These are phyloP conservation scores for Cossypha polioptera DNA, from an alignment of 2,797 vertebrate species.

Conservation along the genomic window DNA sequence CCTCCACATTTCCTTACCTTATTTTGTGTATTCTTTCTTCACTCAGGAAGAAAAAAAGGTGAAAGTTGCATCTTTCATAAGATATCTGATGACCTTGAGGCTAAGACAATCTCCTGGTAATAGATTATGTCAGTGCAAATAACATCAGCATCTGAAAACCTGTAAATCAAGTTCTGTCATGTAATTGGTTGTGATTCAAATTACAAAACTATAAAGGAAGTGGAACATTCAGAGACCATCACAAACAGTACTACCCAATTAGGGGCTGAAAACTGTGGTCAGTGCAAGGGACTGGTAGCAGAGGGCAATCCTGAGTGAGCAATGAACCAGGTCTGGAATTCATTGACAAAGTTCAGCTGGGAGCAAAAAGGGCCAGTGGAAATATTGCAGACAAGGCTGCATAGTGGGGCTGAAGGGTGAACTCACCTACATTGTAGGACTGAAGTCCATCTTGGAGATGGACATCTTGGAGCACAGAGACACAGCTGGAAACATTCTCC, in stretches of 20 bases:
- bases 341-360: background rate
- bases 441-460: background rate
- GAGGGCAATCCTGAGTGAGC: background rate
- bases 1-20: background rate
- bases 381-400: background rate
- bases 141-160: background rate
- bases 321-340: background rate
- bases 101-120: background rate
- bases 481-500: background rate
- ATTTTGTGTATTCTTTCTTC: background rate
- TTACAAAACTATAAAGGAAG: background rate
- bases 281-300: background rate
- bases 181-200: background rate
- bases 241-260: background rate
- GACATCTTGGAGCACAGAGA: background rate
- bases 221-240: background rate
- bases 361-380: rapidly evolving
- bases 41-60: background rate
- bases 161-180: background rate
- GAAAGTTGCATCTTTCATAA: background rate
- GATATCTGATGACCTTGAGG: background rate
- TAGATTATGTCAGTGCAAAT: background rate
- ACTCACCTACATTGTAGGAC: rapidly evolving
- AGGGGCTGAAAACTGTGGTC: background rate
- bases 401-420: background rate